A percentile compares a stretch with the other conserved stretches of the same genome.
phyloP scores from a whole-genome alignment of 1,140 invertebrate genomes.

The Amyelois transitella region DNA sequence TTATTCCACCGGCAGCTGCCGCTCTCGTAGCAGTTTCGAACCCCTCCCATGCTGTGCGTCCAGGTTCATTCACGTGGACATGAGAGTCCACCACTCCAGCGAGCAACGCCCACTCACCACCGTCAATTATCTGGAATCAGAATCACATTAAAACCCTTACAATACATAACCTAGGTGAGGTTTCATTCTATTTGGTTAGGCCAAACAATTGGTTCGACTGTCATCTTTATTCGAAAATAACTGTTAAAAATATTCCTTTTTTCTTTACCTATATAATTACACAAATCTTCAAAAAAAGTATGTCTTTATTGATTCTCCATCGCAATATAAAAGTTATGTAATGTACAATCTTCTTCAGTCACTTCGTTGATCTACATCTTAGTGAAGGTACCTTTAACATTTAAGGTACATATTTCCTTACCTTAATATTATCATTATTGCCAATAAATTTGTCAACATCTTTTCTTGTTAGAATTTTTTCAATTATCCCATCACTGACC shows the following conservation, averaged over 20 bases:
- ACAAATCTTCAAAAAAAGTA: too few species aligned
- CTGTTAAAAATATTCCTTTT: too few species aligned
- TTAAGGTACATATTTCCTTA: constrained; percentile 38
- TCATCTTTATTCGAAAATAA: too few species aligned
- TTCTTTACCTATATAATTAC: too few species aligned
- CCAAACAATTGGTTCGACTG: too few species aligned
- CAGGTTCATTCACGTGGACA: constrained; percentile 92
- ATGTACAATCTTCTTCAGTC: too few species aligned
- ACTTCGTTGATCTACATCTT: too few species aligned
- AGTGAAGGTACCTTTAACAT: too few species aligned
- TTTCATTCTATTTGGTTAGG: too few species aligned
- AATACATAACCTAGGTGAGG: neutral
- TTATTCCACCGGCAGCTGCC: constrained; percentile 83
- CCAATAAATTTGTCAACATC: constrained; percentile 63
- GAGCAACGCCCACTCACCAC: constrained; percentile 78
- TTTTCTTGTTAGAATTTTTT: constrained; percentile 47
- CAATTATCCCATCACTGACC: constrained; percentile 54
- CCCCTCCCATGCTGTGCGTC: constrained; percentile 83
- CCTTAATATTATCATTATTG: constrained; percentile 62
- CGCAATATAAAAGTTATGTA: too few species aligned
- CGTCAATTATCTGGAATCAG: constrained; percentile 75
- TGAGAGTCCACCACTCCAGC: constrained; percentile 92
- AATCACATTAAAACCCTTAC: neutral
- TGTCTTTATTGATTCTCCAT: too few species aligned
- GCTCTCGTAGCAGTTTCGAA: constrained; percentile 81